phyloP scores from a whole-genome alignment of 2,888 invertebrate species.

The Troglohyphantes excavatus region DNA sequence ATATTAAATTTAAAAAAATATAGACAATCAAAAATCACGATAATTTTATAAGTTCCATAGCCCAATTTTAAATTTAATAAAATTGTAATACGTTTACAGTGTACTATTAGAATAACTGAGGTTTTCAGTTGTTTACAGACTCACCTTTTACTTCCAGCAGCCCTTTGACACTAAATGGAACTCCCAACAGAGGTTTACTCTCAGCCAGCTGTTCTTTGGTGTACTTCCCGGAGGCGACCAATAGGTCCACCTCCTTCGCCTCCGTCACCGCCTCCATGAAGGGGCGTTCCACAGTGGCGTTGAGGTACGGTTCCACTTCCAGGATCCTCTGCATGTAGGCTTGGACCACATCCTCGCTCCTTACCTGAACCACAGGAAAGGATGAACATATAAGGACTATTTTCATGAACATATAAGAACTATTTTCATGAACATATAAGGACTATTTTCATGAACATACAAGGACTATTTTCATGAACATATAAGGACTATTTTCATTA shows the following conservation, averaged over 20 bases:
- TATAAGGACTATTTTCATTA: too few species aligned
- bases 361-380: conserved; percentile 84
- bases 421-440: too few species aligned
- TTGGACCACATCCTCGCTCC: conserved; percentile 87
- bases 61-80: too few species aligned
- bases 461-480: too few species aligned
- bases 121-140: conserved; percentile 30
- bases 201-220: conserved; percentile 84
- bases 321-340: conserved; percentile 90
- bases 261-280: conserved; percentile 90
- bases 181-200: conserved; percentile 91
- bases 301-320: conserved; percentile 89
- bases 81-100: too few species aligned
- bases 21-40: too few species aligned
- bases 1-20: too few species aligned
- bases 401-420: too few species aligned
- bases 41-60: too few species aligned
- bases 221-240: conserved; percentile 86
- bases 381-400: too few species aligned
- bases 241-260: conserved; percentile 88
- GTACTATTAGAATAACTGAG: too few species aligned
- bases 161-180: conserved; percentile 95
- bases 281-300: conserved; percentile 91
- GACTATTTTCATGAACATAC: too few species aligned
- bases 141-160: conserved; percentile 90